Evolutionary conservation across 2,113 vertebrate genomes (phyloP).

Genomic region (Octodon degus): DNA sequence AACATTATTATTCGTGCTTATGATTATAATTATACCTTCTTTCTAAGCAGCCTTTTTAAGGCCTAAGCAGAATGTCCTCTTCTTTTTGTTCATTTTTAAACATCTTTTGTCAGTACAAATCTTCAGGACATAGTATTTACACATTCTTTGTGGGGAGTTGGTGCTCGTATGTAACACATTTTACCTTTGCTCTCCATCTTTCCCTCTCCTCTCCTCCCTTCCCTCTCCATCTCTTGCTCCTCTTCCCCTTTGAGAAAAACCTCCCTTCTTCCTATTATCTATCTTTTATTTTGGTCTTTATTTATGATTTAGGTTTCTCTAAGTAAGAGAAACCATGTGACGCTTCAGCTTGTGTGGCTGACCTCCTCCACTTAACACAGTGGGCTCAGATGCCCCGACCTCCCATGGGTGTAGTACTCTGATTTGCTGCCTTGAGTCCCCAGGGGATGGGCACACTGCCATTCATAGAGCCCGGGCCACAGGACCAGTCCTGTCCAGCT

Average conservation of each 20-base stretch:
- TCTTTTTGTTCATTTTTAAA: background rate
- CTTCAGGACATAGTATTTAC: background rate
- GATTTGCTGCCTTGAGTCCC: background rate
- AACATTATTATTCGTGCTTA: background rate
- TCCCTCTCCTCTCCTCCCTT: background rate
- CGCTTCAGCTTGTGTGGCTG: background rate
- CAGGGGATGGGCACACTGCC: fast-evolving
- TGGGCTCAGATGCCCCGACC: background rate
- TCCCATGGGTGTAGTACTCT: background rate
- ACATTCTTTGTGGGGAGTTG: background rate
- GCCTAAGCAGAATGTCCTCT: background rate
- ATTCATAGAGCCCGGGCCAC: background rate
- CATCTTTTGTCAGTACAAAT: background rate
- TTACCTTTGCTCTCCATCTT: background rate
- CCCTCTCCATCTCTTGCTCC: background rate
- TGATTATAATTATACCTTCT: background rate
- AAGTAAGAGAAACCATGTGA: background rate
- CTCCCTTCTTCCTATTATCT: background rate
- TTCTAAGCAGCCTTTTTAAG: background rate
- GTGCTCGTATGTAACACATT: background rate
- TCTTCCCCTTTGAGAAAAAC: background rate
- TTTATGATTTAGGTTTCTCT: background rate
- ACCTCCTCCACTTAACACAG: background rate
- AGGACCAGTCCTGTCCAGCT: background rate
- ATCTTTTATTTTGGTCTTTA: background rate